Percentiles rank a stretch among this genome's conserved stretches.
Conservation (phyloP, 2,113 vertebrate species). For the Grantiella picta region DNA sequence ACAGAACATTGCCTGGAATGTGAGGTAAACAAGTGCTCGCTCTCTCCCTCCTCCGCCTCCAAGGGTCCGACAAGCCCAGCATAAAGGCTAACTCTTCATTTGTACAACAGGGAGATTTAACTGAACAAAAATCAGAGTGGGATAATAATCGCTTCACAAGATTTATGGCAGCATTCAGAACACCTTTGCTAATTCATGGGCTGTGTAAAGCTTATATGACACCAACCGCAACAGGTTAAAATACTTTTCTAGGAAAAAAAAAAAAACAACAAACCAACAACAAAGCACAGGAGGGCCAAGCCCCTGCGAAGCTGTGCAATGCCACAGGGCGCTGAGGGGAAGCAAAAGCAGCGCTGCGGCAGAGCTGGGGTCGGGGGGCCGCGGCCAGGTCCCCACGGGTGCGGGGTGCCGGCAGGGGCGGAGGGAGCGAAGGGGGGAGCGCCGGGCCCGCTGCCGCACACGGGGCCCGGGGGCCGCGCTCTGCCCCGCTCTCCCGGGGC, state of each 20-base stretch:
- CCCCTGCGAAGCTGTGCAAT: neutral
- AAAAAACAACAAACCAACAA: too few relatives aligned
- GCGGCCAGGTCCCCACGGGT: too few relatives aligned
- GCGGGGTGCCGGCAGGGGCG: too few relatives aligned
- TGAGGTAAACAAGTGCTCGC: neutral
- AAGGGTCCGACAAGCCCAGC: neutral
- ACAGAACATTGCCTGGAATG: rapidly evolving
- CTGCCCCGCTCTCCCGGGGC: neutral
- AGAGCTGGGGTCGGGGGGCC: rapidly evolving
- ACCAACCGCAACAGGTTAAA: neutral
- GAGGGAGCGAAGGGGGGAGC: too few relatives aligned
- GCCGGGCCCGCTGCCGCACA: neutral
- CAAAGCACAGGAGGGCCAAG: neutral
- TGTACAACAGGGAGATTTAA: neutral
- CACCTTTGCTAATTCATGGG: too few relatives aligned
- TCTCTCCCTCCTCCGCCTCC: neutral
- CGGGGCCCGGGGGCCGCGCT: neutral
- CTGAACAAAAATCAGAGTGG: neutral
- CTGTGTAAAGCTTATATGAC: neutral
- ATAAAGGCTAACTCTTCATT: neutral
- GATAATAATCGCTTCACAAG: rapidly evolving
- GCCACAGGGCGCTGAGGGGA: neutral
- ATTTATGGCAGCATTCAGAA: rapidly evolving
- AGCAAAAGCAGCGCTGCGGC: rapidly evolving
- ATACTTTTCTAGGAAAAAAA: neutral